phyloP scores from a whole-genome alignment of 2,797 vertebrate genomes.

The Catharus ustulatus region DNA sequence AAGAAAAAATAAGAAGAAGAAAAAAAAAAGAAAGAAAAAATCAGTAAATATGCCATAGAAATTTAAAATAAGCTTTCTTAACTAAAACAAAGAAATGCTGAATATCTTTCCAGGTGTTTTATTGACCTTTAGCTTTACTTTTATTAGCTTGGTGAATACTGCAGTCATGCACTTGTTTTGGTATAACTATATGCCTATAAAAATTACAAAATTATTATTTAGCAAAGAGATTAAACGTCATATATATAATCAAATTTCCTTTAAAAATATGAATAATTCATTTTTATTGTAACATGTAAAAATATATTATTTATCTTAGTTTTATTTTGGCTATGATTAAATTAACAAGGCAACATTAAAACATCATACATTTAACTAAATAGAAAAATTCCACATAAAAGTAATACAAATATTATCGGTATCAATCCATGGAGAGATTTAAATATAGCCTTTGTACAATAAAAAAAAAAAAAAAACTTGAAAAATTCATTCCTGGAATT shows the following conservation, averaged over 20 bases:
- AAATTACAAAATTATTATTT: background rate
- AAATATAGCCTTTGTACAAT: background rate
- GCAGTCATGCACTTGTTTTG: background rate
- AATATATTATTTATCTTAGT: background rate
- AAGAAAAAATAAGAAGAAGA: background rate
- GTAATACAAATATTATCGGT: background rate
- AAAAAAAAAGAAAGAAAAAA: rapidly evolving
- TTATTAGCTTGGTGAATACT: background rate
- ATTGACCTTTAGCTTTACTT: background rate
- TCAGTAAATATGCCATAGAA: background rate
- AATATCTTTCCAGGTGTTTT: background rate
- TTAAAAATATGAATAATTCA: rapidly evolving
- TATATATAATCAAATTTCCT: background rate
- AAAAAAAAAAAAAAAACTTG: background rate
- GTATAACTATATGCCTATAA: background rate
- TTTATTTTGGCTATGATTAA: background rate
- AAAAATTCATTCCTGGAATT: background rate
- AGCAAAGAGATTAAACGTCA: background rate
- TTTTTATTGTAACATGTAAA: background rate
- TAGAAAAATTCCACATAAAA: background rate
- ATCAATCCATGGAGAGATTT: background rate
- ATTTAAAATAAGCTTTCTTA: background rate
- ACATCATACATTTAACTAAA: background rate
- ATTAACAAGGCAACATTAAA: background rate
- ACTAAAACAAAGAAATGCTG: background rate